Percentiles rank a stretch among this genome's conserved stretches.
These are phyloP conservation scores for Hemiprocne comata DNA, from an alignment of 2,113 vertebrate genomes.

Conservation along the genomic window DNA sequence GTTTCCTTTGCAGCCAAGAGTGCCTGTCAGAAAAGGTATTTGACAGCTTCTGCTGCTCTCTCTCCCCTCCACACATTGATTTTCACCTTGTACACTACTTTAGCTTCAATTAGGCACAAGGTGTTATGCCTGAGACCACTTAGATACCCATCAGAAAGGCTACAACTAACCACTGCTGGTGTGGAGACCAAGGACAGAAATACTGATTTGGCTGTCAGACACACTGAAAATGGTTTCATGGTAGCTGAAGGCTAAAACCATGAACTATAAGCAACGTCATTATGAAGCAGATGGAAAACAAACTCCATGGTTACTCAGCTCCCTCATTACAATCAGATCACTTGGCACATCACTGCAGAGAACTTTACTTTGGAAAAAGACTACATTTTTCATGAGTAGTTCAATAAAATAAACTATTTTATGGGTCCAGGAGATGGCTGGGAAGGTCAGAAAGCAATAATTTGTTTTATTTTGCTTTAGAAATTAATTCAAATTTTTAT, in stretches of 20 bases:
- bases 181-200: neutral
- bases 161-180: neutral
- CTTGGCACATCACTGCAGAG: conserved; percentile 56
- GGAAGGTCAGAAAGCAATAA: conserved; percentile 25
- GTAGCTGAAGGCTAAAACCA: conserved; percentile 40
- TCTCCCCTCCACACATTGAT: conserved; percentile 53
- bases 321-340: conserved; percentile 41
- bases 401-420: conserved; percentile 22
- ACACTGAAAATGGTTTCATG: neutral
- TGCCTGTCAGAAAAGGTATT: conserved; percentile 43
- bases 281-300: conserved; percentile 32
- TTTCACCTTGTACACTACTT: conserved; percentile 65
- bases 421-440: neutral
- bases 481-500: conserved; percentile 66
- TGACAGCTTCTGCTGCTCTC: conserved; percentile 43
- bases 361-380: conserved; percentile 56
- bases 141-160: conserved; percentile 21
- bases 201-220: neutral
- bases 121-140: conserved; percentile 52
- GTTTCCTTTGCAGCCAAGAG: conserved; percentile 18
- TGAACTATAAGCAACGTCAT: conserved; percentile 20
- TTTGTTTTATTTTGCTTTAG: conserved; percentile 62
- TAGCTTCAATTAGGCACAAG: conserved; percentile 55
- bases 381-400: conserved; percentile 1
- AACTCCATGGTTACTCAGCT: neutral